A percentile compares a stretch with the other conserved stretches of the same genome.
These are phyloP conservation scores for Tachycineta bicolor DNA, from an alignment of 2,113 vertebrate species.

Conservation along the genomic window DNA sequence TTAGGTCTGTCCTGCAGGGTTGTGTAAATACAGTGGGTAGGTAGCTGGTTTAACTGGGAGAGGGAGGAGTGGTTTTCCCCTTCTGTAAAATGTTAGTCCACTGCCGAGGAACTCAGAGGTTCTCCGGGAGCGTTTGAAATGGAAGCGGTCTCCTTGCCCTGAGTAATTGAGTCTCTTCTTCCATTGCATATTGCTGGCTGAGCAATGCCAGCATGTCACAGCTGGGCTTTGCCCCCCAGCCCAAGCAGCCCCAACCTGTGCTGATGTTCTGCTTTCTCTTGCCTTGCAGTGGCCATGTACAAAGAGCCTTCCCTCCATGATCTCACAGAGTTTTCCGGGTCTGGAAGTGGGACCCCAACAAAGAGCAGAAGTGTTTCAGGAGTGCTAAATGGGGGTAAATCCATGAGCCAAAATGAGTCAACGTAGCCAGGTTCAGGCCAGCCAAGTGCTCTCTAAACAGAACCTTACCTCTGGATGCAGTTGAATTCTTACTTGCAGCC, in stretches of 20 bases:
- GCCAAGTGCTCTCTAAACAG: constrained; percentile 82
- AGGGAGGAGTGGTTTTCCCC: neutral
- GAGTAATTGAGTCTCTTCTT: neutral
- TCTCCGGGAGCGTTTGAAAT: neutral
- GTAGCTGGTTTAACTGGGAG: neutral
- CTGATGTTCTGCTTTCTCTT: constrained; percentile 47
- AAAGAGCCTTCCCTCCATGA: constrained; percentile 98
- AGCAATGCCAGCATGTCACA: fast-evolving
- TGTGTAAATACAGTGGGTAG: neutral
- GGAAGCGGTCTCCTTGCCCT: neutral
- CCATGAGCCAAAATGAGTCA: constrained; percentile 96
- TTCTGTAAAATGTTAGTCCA: neutral
- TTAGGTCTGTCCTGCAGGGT: neutral
- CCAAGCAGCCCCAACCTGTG: fast-evolving
- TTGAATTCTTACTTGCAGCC: constrained; percentile 87
- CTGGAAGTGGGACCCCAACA: constrained; percentile 96
- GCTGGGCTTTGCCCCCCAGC: neutral
- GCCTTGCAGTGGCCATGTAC: constrained; percentile 95
- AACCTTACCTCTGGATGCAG: constrained; percentile 93
- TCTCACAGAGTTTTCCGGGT: constrained; percentile 96
- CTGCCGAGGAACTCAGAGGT: neutral
- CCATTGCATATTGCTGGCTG: fast-evolving
- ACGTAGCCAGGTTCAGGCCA: constrained; percentile 90
- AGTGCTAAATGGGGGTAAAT: constrained; percentile 95
- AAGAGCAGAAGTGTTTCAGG: constrained; percentile 98